Percentiles rank a stretch among this genome's conserved stretches.
These are phyloP conservation scores for Nomada lathburiana DNA, from an alignment of 2,888 invertebrate species.

Conservation along the genomic window DNA sequence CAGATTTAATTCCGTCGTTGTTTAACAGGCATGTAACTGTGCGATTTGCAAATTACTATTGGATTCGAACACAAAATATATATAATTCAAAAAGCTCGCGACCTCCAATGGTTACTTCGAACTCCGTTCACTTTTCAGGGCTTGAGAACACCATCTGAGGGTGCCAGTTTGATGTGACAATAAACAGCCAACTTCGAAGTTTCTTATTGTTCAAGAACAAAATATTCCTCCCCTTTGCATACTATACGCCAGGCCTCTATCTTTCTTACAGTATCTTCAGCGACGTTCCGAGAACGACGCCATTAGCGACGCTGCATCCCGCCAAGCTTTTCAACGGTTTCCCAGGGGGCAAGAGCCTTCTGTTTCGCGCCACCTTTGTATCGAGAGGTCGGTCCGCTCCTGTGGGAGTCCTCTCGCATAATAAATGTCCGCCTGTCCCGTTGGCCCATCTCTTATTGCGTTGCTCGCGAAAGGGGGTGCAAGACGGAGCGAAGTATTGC, in stretches of 20 bases:
- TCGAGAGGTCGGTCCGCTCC: conserved; percentile 35
- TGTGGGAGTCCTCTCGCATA: conserved; percentile 51
- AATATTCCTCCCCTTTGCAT: conserved; percentile 20
- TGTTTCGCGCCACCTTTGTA: conserved; percentile 56
- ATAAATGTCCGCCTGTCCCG: conserved; percentile 65
- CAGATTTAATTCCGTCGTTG: neutral
- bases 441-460: conserved; percentile 64
- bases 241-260: neutral
- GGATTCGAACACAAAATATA: neutral
- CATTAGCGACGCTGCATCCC: conserved; percentile 48
- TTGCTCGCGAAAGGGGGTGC: neutral
- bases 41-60: too few species aligned
- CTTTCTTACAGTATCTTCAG: conserved; percentile 3
- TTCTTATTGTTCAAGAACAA: conserved; percentile 13
- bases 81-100: too few species aligned
- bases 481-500: conserved; percentile 4
- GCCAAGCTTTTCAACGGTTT: conserved; percentile 37
- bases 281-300: conserved; percentile 31
- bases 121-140: neutral
- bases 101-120: neutral
- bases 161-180: neutral
- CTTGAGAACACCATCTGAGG: too few species aligned
- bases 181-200: neutral
- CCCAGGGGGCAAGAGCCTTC: neutral
- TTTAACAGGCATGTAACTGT: too few species aligned